Evolutionary conservation across 1,140 invertebrate species (phyloP).

Genomic region (Contarinia nasturtii): DNA sequence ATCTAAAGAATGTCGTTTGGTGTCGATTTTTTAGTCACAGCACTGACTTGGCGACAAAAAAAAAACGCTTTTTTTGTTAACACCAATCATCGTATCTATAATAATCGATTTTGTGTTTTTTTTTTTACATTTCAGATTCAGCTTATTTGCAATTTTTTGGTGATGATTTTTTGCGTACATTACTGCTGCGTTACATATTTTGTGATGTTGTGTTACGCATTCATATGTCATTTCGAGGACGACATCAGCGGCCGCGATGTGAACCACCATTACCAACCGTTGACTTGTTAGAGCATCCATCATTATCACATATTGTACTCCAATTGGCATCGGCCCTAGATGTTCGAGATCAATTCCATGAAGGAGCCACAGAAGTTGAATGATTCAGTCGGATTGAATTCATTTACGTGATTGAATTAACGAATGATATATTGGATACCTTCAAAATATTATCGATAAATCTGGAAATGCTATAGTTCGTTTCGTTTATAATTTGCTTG

Average conservation of each 20-base stretch:
- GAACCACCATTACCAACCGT: slow-evolving; percentile 72
- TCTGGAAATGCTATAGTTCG: too few relatives aligned
- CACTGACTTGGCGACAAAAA: too few relatives aligned
- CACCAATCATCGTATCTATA: neutral
- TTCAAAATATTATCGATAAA: too few relatives aligned
- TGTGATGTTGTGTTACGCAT: slow-evolving; percentile 74
- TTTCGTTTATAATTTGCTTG: too few relatives aligned
- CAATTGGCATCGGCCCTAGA: slow-evolving; percentile 68
- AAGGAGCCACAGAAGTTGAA: slow-evolving; percentile 52
- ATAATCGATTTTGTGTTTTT: neutral
- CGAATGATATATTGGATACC: too few relatives aligned
- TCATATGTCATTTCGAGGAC: slow-evolving; percentile 62
- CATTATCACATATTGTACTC: slow-evolving; percentile 58
- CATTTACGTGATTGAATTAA: too few relatives aligned
- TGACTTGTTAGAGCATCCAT: slow-evolving; percentile 75
- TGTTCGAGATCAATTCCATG: slow-evolving; percentile 53
- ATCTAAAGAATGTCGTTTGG: neutral
- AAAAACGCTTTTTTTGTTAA: too few relatives aligned
- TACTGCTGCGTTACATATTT: slow-evolving; percentile 80
- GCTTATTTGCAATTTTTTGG: slow-evolving; percentile 77
- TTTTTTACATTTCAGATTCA: slow-evolving; percentile 36
- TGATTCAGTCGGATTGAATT: slow-evolving; percentile 3
- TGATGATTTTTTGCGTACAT: slow-evolving; percentile 78
- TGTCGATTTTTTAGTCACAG: too few relatives aligned
- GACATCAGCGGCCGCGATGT: slow-evolving; percentile 65